A percentile compares a stretch with the other conserved stretches of the same genome.
Evolutionary conservation across 2,113 vertebrate genomes (phyloP).

Genomic region (Sturnira hondurensis): DNA sequence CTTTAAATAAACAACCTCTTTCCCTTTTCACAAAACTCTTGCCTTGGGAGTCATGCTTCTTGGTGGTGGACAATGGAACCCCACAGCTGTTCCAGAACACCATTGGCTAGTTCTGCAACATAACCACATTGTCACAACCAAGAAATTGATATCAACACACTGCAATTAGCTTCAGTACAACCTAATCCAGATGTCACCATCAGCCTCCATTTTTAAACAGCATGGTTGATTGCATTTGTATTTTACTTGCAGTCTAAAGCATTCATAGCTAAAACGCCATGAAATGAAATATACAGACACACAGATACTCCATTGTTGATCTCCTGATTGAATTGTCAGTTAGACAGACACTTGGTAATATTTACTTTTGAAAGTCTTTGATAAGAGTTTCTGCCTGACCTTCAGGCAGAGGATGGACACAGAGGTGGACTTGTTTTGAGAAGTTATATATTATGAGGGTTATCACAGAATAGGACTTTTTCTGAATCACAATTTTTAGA

Average conservation of each 20-base stretch:
- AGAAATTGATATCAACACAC: accelerated
- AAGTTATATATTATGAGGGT: neutral
- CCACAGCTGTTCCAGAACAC: no score
- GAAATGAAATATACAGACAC: neutral
- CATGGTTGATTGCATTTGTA: no score
- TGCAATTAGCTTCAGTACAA: accelerated
- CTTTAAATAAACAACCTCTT: no score
- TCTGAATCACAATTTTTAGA: neutral
- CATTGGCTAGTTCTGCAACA: no score
- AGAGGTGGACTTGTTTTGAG: neutral
- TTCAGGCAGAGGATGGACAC: neutral
- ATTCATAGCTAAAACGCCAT: neutral
- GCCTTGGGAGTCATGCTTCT: no score
- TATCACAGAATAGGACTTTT: neutral
- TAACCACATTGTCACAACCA: neutral
- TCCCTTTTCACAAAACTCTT: no score
- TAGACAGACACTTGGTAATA: neutral
- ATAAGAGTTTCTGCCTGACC: neutral
- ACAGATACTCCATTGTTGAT: neutral
- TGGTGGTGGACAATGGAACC: no score
- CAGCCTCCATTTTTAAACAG: neutral
- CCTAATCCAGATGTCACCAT: neutral
- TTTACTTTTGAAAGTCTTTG: neutral
- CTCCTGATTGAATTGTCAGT: neutral
- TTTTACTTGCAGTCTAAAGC: neutral